Conservation (phyloP, 1,140 invertebrate species). For the Colletes gigas region DNA sequence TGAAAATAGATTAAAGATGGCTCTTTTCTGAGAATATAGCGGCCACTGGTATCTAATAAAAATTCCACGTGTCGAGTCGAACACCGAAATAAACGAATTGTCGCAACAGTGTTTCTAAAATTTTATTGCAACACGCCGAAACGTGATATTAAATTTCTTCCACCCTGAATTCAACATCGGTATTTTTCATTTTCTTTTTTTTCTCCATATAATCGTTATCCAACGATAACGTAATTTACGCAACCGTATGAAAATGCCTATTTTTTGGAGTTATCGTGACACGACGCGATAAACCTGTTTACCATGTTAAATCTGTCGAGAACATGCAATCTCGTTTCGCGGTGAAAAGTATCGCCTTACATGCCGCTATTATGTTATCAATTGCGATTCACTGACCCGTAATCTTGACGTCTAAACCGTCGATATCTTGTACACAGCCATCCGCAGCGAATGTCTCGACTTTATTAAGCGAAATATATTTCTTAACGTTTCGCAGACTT, state of each 20-base stretch:
- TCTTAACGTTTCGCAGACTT: not conserved
- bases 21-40: too few species aligned
- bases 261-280: not conserved
- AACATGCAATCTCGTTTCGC: slow-evolving; percentile 10
- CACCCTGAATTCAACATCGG: not conserved
- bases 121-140: not conserved
- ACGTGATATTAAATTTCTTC: not conserved
- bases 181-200: not conserved
- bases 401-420: not conserved
- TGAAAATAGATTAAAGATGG: not conserved
- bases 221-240: slow-evolving; percentile 6
- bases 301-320: not conserved
- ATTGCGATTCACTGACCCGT: slow-evolving; percentile 16
- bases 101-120: not conserved
- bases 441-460: not conserved
- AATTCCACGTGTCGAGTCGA: not conserved
- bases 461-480: not conserved
- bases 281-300: slow-evolving; percentile 41
- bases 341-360: not conserved
- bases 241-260: slow-evolving; percentile 27
- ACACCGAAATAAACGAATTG: not conserved
- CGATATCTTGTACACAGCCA: not conserved
- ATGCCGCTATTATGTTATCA: slow-evolving; percentile 21
- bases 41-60: not conserved
- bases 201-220: not conserved